Conservation (phyloP, 2,113 vertebrate genomes). For the Hucho hucho region DNA sequence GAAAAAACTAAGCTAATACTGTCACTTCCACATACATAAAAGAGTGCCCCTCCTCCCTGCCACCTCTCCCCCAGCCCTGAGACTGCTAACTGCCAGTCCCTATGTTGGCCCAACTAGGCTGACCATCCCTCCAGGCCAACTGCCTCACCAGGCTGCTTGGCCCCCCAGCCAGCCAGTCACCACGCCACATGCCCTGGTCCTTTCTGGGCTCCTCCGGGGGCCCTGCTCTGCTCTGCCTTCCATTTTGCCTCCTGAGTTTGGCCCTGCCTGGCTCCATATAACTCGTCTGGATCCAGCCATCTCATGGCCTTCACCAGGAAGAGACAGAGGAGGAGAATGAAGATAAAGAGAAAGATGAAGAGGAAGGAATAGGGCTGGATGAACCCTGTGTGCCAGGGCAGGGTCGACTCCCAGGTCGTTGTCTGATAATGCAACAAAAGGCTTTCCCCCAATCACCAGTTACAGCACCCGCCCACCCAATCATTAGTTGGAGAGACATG, state of each 20-base stretch:
- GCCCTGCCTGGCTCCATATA: constrained; percentile 25
- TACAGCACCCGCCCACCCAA: not conserved
- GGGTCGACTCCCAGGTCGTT: not conserved
- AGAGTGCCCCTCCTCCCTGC: constrained; percentile 3
- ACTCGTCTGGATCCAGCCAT: constrained; percentile 41
- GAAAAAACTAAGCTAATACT: constrained; percentile 40
- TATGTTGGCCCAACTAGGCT: not conserved
- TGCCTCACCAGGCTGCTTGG: constrained; percentile 16
- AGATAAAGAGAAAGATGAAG: constrained; percentile 3
- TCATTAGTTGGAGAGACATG: not conserved
- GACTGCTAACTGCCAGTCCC: constrained; percentile 25
- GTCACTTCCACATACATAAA: constrained; percentile 42
- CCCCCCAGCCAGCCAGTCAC: not conserved
- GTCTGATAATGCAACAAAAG: not conserved
- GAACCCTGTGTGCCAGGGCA: constrained; percentile 22
- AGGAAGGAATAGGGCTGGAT: constrained; percentile 1
- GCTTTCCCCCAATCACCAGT: not conserved
- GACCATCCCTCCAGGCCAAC: not conserved
- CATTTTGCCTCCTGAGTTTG: not conserved
- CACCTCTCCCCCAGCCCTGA: constrained; percentile 24
- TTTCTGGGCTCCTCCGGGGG: constrained; percentile 34
- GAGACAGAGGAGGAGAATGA: constrained; percentile 10
- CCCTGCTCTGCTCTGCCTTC: constrained; percentile 16
- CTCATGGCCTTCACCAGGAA: constrained; percentile 53
- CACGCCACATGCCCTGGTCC: constrained; percentile 2